A percentile compares a stretch with the other conserved stretches of the same genome.
These are phyloP conservation scores for Sebastiscus albofasciatus DNA, from an alignment of 2,797 vertebrate species.

Conservation along the genomic window DNA sequence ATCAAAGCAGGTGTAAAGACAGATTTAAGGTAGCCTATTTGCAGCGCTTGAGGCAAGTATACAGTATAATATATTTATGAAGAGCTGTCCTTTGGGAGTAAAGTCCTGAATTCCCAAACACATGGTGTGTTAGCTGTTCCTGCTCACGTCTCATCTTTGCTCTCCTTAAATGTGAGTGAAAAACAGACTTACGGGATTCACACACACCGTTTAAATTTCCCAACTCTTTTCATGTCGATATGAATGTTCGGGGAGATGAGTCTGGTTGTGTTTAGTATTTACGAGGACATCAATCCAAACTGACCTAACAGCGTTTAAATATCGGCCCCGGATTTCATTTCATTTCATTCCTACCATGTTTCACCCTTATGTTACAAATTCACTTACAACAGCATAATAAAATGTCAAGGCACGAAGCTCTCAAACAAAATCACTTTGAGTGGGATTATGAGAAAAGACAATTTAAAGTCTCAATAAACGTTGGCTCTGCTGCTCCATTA, in stretches of 20 bases:
- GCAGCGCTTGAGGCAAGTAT: neutral
- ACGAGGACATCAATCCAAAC: neutral
- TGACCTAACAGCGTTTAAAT: neutral
- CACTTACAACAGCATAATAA: neutral
- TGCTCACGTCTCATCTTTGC: neutral
- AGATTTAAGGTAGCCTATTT: slow-evolving; percentile 1
- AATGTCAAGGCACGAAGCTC: neutral
- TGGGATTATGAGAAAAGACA: slow-evolving; percentile 11
- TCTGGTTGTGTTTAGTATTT: slow-evolving; percentile 3
- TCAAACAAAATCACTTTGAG: slow-evolving; percentile 5
- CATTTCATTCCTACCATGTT: slow-evolving; percentile 7
- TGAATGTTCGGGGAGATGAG: neutral
- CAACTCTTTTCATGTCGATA: neutral
- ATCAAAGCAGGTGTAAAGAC: neutral
- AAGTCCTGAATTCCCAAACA: slow-evolving; percentile 1
- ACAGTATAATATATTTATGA: slow-evolving; percentile 25
- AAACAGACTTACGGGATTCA: neutral
- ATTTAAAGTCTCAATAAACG: slow-evolving; percentile 2
- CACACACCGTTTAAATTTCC: neutral
- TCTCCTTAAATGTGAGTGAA: neutral
- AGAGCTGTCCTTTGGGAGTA: neutral
- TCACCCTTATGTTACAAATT: slow-evolving; percentile 12
- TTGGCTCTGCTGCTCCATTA: neutral
- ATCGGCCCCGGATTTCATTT: neutral
- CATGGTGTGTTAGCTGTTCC: neutral